Conservation (phyloP, 2,113 vertebrate genomes). For the Corythornis vintsioides region DNA sequence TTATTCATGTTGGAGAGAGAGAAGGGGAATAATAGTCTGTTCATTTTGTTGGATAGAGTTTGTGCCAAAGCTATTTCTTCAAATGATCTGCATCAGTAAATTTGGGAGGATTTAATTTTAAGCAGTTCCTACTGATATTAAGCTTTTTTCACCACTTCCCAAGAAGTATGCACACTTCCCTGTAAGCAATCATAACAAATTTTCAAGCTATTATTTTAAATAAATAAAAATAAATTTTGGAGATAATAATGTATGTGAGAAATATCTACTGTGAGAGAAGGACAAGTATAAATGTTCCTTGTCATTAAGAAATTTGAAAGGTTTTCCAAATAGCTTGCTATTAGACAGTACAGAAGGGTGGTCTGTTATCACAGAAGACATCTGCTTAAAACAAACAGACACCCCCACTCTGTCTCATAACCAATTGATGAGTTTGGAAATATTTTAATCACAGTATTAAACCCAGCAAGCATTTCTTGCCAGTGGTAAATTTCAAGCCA, state of each 20-base stretch:
- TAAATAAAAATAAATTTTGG: background rate
- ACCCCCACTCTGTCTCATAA: background rate
- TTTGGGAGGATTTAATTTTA: conserved; percentile 1
- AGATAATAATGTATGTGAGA: background rate
- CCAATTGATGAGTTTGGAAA: background rate
- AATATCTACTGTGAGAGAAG: background rate
- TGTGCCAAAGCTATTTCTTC: background rate
- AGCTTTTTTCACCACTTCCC: background rate
- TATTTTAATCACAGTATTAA: background rate
- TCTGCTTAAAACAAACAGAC: background rate
- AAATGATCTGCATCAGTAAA: background rate
- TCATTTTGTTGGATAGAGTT: background rate
- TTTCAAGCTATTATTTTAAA: background rate
- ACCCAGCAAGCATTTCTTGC: background rate
- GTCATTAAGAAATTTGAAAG: background rate
- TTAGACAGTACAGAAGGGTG: background rate
- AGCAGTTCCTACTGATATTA: background rate
- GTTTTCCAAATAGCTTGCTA: background rate
- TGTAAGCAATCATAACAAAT: background rate
- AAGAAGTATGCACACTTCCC: background rate
- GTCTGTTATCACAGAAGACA: background rate
- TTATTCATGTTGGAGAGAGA: background rate
- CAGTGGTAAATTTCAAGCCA: background rate
- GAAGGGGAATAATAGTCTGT: background rate
- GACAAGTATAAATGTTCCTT: background rate